These are phyloP conservation scores for Chionodraco myersi DNA, from an alignment of 2,113 vertebrate species.

Conservation along the genomic window DNA sequence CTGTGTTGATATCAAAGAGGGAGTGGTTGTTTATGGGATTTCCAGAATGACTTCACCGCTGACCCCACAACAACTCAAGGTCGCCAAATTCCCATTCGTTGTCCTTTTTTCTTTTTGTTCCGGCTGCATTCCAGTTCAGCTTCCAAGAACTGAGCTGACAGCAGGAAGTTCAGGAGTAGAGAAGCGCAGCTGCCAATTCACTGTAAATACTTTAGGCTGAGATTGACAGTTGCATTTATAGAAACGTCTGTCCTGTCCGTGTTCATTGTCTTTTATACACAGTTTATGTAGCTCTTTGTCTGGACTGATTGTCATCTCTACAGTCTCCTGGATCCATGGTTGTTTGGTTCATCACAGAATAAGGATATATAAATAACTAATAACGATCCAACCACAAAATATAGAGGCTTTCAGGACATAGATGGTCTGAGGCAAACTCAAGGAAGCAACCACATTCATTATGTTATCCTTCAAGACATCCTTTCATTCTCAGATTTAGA, in stretches of 20 bases:
- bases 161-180: constrained; percentile 50
- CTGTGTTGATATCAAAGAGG: constrained; percentile 35
- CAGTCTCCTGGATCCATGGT: constrained; percentile 37
- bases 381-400: constrained; percentile 22
- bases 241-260: background rate
- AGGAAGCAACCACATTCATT: background rate
- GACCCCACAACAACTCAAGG: constrained; percentile 52
- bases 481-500: background rate
- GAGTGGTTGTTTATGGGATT: constrained; percentile 50
- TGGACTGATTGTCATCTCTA: constrained; percentile 27
- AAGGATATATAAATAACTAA: constrained; percentile 34
- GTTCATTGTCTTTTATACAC: background rate
- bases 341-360: constrained; percentile 11
- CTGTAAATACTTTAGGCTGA: constrained; percentile 22
- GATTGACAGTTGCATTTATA: constrained; percentile 9
- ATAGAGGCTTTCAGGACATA: constrained; percentile 16
- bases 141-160: constrained; percentile 46
- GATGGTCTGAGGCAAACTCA: constrained; percentile 22
- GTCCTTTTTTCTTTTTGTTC: constrained; percentile 8
- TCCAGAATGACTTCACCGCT: constrained; percentile 40
- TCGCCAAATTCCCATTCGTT: constrained; percentile 49
- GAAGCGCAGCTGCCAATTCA: constrained; percentile 14
- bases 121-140: constrained; percentile 27
- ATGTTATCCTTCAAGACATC: background rate
- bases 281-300: constrained; percentile 15